Conservation (phyloP, 2,797 vertebrate genomes). For the Tadarida brasiliensis region DNA sequence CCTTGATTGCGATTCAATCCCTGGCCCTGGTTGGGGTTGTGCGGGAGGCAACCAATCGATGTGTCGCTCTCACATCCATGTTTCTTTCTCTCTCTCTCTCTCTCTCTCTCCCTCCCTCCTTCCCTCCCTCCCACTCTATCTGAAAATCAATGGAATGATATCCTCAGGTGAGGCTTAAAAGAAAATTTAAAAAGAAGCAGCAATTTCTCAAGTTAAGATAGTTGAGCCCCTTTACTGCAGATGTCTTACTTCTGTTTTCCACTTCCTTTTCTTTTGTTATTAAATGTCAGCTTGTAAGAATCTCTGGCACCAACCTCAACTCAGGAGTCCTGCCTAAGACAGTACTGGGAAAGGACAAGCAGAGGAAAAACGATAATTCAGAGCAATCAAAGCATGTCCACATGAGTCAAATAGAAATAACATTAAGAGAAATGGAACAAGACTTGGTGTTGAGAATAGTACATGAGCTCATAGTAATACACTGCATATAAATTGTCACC, state of each 20-base stretch:
- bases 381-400: not conserved
- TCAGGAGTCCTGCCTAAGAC: not conserved
- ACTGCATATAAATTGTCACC: not conserved
- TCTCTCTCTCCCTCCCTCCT: too few species aligned
- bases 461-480: not conserved
- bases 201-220: not conserved
- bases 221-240: not conserved
- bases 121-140: too few species aligned
- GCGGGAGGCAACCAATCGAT: too few species aligned
- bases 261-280: not conserved
- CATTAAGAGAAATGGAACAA: not conserved
- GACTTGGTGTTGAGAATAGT: not conserved
- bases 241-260: not conserved
- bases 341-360: not conserved
- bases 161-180: too few species aligned
- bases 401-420: not conserved
- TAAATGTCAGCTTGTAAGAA: not conserved
- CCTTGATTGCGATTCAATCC: too few species aligned
- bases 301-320: not conserved
- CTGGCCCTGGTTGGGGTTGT: too few species aligned
- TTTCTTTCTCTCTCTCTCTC: too few species aligned
- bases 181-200: not conserved
- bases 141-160: too few species aligned
- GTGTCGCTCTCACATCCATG: too few species aligned
- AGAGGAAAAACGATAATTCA: not conserved